phyloP scores from a whole-genome alignment of 2,797 vertebrate species.

The Kryptopterus vitreolus region DNA sequence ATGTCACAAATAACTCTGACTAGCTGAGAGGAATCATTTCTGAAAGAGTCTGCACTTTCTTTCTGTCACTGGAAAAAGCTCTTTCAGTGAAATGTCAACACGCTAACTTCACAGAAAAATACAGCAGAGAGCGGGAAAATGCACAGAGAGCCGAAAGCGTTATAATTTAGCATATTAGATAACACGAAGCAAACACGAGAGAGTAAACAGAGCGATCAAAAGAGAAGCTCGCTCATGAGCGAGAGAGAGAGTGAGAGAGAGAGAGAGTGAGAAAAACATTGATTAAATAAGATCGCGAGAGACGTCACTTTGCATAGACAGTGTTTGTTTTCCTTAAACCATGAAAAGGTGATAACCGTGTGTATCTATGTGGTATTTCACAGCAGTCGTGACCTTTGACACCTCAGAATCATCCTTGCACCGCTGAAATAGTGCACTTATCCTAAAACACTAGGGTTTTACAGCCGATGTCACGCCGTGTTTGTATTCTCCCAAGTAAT shows the following conservation, averaged over 20 bases:
- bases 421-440: not conserved
- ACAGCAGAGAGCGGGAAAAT: not conserved
- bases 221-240: too few relatives aligned
- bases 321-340: constrained; percentile 36
- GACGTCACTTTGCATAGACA: constrained; percentile 42
- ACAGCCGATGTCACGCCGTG: not conserved
- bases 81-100: not conserved
- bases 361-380: constrained; percentile 27
- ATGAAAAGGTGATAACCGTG: not conserved
- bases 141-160: constrained; percentile 34
- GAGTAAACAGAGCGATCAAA: constrained; percentile 9
- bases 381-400: constrained; percentile 55
- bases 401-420: constrained; percentile 30
- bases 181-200: not conserved
- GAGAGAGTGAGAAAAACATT: not conserved
- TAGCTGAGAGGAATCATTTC: not conserved
- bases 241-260: not conserved
- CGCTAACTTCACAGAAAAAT: not conserved
- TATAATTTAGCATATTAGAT: constrained; percentile 12
- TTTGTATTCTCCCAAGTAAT: not conserved
- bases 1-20: not conserved
- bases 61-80: too few relatives aligned
- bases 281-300: constrained; percentile 10
- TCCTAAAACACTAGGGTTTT: not conserved
- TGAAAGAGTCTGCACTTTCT: not conserved